Evolutionary conservation across 2,113 vertebrate genomes (phyloP).

Genomic region (Phyllostomus discolor): DNA sequence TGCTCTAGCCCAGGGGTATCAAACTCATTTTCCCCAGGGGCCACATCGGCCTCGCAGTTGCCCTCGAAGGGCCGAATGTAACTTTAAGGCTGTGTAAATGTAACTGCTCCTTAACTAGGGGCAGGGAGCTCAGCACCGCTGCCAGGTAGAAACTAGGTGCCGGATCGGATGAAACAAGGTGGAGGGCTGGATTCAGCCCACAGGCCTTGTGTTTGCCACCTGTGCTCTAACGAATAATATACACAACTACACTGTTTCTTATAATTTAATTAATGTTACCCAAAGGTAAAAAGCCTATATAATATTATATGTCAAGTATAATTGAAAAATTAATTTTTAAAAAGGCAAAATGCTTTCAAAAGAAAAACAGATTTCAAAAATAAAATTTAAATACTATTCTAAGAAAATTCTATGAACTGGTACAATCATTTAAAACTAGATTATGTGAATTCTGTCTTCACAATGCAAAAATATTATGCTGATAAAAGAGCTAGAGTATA

Average conservation of each 20-base stretch:
- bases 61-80: too few relatives aligned
- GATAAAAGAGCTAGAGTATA: background rate
- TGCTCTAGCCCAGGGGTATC: background rate
- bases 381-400: background rate
- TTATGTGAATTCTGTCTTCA: background rate
- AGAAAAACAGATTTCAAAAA: conserved; percentile 32
- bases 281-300: background rate
- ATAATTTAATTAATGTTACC: background rate
- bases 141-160: too few relatives aligned
- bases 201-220: too few relatives aligned
- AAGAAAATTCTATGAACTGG: background rate
- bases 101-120: too few relatives aligned
- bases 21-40: too few relatives aligned
- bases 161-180: too few relatives aligned
- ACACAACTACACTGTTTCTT: background rate
- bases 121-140: too few relatives aligned
- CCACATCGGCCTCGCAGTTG: too few relatives aligned
- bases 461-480: background rate
- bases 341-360: background rate
- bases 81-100: too few relatives aligned
- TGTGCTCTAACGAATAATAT: background rate
- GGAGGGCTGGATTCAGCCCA: too few relatives aligned
- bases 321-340: background rate
- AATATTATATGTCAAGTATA: background rate
- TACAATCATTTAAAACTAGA: background rate